These are phyloP conservation scores for Drosophila sechellia DNA, from an alignment of 1,140 invertebrate genomes.

Conservation along the genomic window DNA sequence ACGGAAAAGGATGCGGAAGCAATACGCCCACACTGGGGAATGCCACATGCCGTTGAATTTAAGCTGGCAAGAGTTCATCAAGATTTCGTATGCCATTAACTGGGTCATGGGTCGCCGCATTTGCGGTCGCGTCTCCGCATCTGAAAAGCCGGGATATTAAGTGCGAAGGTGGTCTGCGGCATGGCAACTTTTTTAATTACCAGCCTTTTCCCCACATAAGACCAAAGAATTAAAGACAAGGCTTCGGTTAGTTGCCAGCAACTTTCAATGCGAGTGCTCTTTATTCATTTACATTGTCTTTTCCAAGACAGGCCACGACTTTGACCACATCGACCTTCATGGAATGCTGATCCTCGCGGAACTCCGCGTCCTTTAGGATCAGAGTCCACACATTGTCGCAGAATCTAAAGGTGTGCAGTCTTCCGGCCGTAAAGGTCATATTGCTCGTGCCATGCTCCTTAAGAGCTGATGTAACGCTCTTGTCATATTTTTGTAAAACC, in stretches of 20 bases:
- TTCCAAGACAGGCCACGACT: not conserved
- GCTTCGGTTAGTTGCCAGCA: not conserved
- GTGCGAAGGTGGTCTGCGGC: constrained; percentile 47
- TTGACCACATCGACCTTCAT: not conserved
- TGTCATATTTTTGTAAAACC: not conserved
- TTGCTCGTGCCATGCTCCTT: not conserved
- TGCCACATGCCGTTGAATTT: constrained; percentile 22
- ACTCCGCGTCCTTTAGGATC: not conserved
- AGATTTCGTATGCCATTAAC: constrained; percentile 34
- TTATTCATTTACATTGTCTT: too few relatives aligned
- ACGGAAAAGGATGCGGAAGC: constrained; percentile 60
- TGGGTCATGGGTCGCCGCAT: constrained; percentile 27
- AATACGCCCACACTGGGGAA: constrained; percentile 35
- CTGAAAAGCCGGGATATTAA: constrained; percentile 55
- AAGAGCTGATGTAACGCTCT: not conserved
- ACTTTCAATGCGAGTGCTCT: not conserved
- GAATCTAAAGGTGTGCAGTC: not conserved
- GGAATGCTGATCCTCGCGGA: not conserved
- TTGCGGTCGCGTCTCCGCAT: constrained; percentile 2
- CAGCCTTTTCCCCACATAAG: constrained; percentile 53
- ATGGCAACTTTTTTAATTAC: constrained; percentile 77
- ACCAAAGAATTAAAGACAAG: constrained; percentile 13
- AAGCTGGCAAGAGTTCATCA: constrained; percentile 22
- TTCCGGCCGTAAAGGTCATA: not conserved
- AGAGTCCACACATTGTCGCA: not conserved